Evolutionary conservation across 2,113 vertebrate species (phyloP), one percentile per base, ranked within the genome.

Genomic region (Calypte anna): DNA sequence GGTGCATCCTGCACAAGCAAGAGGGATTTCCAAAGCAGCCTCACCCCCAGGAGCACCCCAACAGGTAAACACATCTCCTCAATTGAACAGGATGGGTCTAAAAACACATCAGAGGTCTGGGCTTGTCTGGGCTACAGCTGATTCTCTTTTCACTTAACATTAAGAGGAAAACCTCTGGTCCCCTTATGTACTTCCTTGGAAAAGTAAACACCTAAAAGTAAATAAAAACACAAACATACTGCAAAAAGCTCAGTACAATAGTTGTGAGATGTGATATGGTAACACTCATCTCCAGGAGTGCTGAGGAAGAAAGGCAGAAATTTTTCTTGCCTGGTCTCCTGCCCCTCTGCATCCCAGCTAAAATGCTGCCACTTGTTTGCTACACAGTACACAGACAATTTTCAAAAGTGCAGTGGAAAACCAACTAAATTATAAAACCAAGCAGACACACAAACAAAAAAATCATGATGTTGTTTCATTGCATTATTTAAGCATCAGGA

Each of bases 341-440:
- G 54, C 15, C 66, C 73, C 76, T 86, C 3, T 57, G 58, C 69
- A 43, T 10, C 44, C 24, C 0, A 0, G 59, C 46, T 36, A 3
- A 57, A 88, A 69, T 10, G 76, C 66, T 94, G 61, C 79, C 76
- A 69, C 90, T 85, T 88, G 51, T 82, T 91, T 88, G 66, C 38
- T 88, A 67, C 40, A 25, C 51, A 54, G 40, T 23, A n/a, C 9
- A 55, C 2, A 51, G 82, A 44, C 24, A 46, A 20, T 54, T 86
- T 94, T 76, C 48, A 76, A 31, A 76, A 86, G 22, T 24, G 43
- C 55, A 70, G 36, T 61, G 53, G 80, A 94, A 93, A 94, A 80
- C 7, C 24, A 91, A 59, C 13, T 31, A 58, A 66, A 90, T 15
- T 8, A 62, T 54, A 46, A 31, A 40, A 61, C 31, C 19, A 20